phyloP scores from a whole-genome alignment of 1,140 invertebrate genomes.

The Drosophila quadrilineata region DNA sequence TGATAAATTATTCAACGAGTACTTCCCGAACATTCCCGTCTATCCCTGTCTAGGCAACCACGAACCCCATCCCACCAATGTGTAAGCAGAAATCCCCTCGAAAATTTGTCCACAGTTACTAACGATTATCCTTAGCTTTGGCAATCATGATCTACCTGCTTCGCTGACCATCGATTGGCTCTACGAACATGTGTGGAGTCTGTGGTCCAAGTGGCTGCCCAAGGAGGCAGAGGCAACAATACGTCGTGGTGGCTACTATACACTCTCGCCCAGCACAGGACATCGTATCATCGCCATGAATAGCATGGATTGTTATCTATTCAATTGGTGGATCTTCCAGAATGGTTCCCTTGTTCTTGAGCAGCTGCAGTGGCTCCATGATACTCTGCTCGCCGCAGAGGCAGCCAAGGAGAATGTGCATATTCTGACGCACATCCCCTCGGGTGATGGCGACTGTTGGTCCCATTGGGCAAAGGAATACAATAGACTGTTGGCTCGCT shows the following conservation, averaged over 20 bases:
- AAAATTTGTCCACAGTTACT: not conserved
- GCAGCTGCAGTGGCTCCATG: constrained; percentile 89
- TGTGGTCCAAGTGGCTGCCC: constrained; percentile 86
- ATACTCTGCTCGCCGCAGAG: constrained; percentile 88
- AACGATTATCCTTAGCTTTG: constrained; percentile 32
- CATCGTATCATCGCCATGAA: constrained; percentile 88
- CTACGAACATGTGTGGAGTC: constrained; percentile 84
- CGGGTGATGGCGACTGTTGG: constrained; percentile 86
- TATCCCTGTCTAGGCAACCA: constrained; percentile 93
- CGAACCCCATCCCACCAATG: constrained; percentile 92
- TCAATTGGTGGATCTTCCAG: constrained; percentile 85
- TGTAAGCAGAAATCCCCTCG: constrained; percentile 54
- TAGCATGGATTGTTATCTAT: constrained; percentile 87
- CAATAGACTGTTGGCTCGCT: constrained; percentile 82
- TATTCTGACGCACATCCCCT: constrained; percentile 90
- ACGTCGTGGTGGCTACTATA: constrained; percentile 86
- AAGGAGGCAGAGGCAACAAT: constrained; percentile 84
- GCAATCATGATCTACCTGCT: constrained; percentile 65
- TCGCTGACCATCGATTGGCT: constrained; percentile 84
- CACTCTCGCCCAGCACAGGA: constrained; percentile 84
- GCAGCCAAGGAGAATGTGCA: constrained; percentile 87
- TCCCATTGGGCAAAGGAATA: constrained; percentile 86
- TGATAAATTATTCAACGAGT: constrained; percentile 83
- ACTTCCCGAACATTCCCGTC: constrained; percentile 86
- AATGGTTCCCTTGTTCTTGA: constrained; percentile 73